These are phyloP conservation scores for Apostichopus leukothele DNA, from an alignment of 53 echinoderm and acorn worm genomes.

Conservation along the genomic window DNA sequence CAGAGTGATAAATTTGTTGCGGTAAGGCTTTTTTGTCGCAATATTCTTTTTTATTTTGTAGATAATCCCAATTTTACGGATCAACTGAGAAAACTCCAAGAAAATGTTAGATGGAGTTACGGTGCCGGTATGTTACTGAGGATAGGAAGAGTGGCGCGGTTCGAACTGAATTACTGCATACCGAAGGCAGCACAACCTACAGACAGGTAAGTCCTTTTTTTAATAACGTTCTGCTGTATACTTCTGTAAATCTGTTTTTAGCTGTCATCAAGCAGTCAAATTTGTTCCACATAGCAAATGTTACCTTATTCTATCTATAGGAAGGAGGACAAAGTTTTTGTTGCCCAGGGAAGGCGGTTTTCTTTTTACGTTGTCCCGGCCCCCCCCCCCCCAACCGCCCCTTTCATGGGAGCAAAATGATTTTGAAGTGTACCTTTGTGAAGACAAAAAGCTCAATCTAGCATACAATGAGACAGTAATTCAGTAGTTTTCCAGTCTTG, in stretches of 20 bases:
- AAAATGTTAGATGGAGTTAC: slow-evolving; percentile 86
- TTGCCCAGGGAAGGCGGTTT: no score
- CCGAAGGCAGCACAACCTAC: slow-evolving; percentile 72
- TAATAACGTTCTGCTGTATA: background rate
- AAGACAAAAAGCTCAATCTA: no score
- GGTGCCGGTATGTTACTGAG: slow-evolving; percentile 83
- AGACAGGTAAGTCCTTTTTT: slow-evolving; percentile 65
- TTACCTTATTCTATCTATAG: background rate
- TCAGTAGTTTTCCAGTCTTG: no score
- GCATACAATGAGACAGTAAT: no score
- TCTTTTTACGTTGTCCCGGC: no score
- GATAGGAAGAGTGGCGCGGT: slow-evolving; percentile 86
- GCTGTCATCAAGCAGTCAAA: background rate
- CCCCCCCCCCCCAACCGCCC: no score
- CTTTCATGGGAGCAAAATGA: no score
- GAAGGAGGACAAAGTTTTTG: no score
- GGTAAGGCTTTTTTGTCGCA: no score
- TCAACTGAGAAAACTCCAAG: slow-evolving; percentile 63
- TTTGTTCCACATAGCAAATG: background rate
- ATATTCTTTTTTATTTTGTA: background rate
- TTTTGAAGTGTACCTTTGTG: no score
- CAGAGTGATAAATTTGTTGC: no score
- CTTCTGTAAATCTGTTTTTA: background rate
- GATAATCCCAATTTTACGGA: slow-evolving; percentile 62
- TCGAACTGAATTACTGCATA: slow-evolving; percentile 91